Conservation (phyloP, 1,140 invertebrate species). For the Holotrichia oblita region DNA sequence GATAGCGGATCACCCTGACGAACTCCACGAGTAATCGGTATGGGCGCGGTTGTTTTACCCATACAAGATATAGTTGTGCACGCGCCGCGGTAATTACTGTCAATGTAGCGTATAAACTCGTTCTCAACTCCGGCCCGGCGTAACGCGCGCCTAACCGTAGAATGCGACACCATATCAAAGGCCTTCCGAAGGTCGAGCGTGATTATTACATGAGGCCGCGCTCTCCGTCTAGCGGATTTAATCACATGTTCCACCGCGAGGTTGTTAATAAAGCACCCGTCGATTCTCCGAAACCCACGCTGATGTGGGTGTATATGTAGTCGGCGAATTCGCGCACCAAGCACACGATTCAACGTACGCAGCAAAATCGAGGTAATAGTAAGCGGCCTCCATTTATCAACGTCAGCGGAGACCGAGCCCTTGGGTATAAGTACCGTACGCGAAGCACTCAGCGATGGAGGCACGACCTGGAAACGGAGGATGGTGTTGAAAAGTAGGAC, state of each 20-base stretch:
- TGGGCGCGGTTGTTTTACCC: slow-evolving; percentile 44
- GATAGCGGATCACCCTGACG: slow-evolving; percentile 64
- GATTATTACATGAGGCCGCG: not conserved
- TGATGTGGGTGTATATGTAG: not conserved
- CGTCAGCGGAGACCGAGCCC: not conserved
- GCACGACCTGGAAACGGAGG: not conserved
- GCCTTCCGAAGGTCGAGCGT: slow-evolving; percentile 13
- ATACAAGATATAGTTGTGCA: slow-evolving; percentile 46
- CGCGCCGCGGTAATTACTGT: slow-evolving; percentile 45
- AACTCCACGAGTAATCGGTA: slow-evolving; percentile 57
- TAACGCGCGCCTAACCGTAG: slow-evolving; percentile 51
- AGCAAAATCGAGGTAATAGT: not conserved
- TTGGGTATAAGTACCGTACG: slow-evolving; percentile 26
- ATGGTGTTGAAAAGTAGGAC: not conserved
- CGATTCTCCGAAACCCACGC: not conserved
- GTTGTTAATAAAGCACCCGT: not conserved
- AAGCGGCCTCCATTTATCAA: slow-evolving; percentile 30
- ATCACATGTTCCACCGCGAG: not conserved
- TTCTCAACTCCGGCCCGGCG: slow-evolving; percentile 47
- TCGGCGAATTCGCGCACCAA: no score
- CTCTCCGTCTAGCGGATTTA: not conserved
- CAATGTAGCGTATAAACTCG: slow-evolving; percentile 46
- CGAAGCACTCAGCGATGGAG: not conserved
- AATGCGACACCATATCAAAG: not conserved
- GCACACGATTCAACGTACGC: not conserved